Base-by-base conservation (phyloP, 1,140 invertebrate genomes). In the Teleogryllus occipitalis region DNA sequence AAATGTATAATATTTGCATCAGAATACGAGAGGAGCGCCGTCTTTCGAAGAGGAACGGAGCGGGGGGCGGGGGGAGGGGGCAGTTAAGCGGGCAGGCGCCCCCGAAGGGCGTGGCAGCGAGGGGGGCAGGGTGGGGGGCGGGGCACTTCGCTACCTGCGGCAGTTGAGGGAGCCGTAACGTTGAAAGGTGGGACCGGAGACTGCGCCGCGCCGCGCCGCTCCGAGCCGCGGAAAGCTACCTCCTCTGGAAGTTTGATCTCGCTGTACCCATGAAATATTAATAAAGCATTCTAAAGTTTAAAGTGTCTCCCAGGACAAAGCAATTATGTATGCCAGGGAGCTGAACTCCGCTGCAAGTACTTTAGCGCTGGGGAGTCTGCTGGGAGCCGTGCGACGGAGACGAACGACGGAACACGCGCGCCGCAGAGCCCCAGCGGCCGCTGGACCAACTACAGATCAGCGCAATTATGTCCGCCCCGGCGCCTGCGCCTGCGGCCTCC, bases 291-390 rank as follows among this genome's bases (percentile, higher is more conserved):
- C 78, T 75, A 78, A 80, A 77, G 65, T 77, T 77, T 80, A 77
- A 80, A 80, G 80, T 80, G 80, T 78, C 80, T 80, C 80, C n/a
- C 65, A 80, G 76, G 80, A 80, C 54, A 78, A 75, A 78, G 80
- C 80, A 80, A 80, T 80, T 80, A 80, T 80, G 80, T 54, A 80
- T 80, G 80, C 65, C 22, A 27, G 21, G 46, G 54, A 21, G 54
- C 54, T 65, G 54, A 65, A 65, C 54, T 65, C 54, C 54, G 54
- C 10, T 65, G 54, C 10, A 65, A 65, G 54, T 65, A 65, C 54
- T 65, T 65, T 18, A 10, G 10, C 54, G 54, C 10, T 7, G 54
- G 18, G 2, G 54, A 65, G 10, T 10, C 10, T 18, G 54, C 54
- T 18, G 54, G 54, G 10, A 18, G 10, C 54, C 54, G 54, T 65